These are phyloP conservation scores for Lanistes nyassanus DNA, from an alignment of 1,140 invertebrate genomes.

Conservation along the genomic window DNA sequence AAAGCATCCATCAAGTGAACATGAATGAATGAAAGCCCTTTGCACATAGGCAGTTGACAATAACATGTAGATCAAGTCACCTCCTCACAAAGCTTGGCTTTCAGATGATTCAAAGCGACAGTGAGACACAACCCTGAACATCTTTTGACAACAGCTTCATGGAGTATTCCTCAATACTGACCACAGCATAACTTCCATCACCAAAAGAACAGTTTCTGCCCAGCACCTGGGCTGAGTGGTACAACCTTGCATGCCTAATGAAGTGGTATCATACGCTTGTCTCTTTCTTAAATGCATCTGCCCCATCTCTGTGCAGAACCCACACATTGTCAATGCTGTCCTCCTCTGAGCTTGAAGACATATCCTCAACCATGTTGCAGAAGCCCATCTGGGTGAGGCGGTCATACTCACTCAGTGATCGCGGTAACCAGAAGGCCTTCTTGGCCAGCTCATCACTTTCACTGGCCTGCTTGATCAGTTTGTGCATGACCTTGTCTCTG, in stretches of 20 bases:
- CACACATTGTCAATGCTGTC: slow-evolving; percentile 56
- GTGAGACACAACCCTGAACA: too few relatives aligned
- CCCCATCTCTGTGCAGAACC: slow-evolving; percentile 49
- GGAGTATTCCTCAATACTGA: too few relatives aligned
- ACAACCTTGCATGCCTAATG: not conserved
- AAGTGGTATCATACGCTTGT: slow-evolving; percentile 51
- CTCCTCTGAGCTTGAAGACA: slow-evolving; percentile 40
- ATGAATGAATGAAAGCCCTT: too few relatives aligned
- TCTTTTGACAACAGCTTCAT: too few relatives aligned
- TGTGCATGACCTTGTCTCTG: slow-evolving; percentile 54
- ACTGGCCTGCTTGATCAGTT: slow-evolving; percentile 49
- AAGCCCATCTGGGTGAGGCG: slow-evolving; percentile 46
- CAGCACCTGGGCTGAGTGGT: not conserved
- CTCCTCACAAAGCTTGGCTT: too few relatives aligned
- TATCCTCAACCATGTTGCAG: slow-evolving; percentile 48
- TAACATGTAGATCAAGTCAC: too few relatives aligned
- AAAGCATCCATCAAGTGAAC: too few relatives aligned
- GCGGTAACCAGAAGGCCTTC: slow-evolving; percentile 55
- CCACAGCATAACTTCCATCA: too few relatives aligned
- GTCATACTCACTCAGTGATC: slow-evolving; percentile 54
- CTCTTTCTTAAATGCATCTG: slow-evolving; percentile 58
- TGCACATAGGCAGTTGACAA: too few relatives aligned
- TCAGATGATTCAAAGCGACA: too few relatives aligned
- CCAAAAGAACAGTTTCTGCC: too few relatives aligned
- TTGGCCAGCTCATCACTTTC: slow-evolving; percentile 45